Conservation (phyloP, 2,797 vertebrate species). For the Periparus ater region DNA sequence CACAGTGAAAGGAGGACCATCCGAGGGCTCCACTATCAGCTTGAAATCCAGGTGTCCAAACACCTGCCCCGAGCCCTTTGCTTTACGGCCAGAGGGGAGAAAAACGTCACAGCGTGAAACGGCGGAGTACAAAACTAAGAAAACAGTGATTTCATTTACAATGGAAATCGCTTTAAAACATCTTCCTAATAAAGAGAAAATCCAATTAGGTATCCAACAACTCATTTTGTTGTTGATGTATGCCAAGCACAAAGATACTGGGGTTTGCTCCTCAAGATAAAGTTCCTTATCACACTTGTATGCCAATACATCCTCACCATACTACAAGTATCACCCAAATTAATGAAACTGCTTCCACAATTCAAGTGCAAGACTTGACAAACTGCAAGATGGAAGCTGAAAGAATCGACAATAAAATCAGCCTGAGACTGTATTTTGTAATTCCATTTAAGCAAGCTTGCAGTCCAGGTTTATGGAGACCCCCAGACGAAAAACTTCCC, state of each 20-base stretch:
- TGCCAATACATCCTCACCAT: neutral
- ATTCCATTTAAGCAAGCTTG: neutral
- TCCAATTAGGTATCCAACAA: neutral
- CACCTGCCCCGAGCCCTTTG: conserved; percentile 88
- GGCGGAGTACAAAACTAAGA: neutral
- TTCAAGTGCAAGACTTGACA: neutral
- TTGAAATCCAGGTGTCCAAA: conserved; percentile 98
- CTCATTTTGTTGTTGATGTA: neutral
- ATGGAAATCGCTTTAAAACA: neutral
- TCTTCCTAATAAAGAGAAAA: neutral
- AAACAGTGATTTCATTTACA: neutral
- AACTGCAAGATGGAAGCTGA: neutral
- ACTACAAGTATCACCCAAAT: neutral
- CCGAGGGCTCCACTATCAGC: conserved; percentile 89
- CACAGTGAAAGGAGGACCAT: conserved; percentile 89
- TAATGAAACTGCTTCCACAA: neutral
- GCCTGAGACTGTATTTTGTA: neutral
- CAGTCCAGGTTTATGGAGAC: neutral
- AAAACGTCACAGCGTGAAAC: neutral
- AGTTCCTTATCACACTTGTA: neutral
- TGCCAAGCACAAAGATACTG: neutral
- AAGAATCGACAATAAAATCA: neutral
- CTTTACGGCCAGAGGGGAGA: conserved; percentile 68
- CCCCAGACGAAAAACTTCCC: neutral
- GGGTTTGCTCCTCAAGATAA: neutral